These are phyloP conservation scores for Furnarius figulus DNA, from an alignment of 2,113 vertebrate genomes.

Conservation along the genomic window DNA sequence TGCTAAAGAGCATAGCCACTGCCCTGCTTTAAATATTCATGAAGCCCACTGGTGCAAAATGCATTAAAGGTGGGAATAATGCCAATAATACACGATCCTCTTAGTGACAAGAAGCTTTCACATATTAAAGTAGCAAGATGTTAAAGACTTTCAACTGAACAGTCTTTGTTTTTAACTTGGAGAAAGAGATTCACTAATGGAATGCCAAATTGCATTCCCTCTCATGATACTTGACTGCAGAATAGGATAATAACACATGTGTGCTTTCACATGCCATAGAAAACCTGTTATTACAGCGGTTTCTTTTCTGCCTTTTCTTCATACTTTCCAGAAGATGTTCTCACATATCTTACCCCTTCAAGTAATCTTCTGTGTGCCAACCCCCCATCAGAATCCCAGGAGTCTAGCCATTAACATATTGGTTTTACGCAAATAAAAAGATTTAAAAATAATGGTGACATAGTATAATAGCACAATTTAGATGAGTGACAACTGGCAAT, in stretches of 20 bases:
- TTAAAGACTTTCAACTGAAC: conserved; percentile 71
- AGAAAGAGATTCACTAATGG: conserved; percentile 60
- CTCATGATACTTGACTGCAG: not conserved
- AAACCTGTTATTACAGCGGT: conserved; percentile 3
- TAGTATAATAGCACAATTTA: conserved; percentile 9
- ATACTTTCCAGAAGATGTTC: not conserved
- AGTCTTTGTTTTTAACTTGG: conserved; percentile 60
- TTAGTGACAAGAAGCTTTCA: conserved; percentile 67
- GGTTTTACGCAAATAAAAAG: conserved; percentile 8
- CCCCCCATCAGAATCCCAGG: not conserved
- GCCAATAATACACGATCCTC: conserved; percentile 65
- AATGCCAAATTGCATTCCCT: conserved; percentile 40
- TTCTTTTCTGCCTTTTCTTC: conserved; percentile 5
- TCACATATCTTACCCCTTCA: not conserved
- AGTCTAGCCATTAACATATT: not conserved
- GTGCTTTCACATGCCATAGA: not conserved
- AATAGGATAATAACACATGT: conserved; percentile 8
- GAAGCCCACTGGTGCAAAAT: conserved; percentile 65
- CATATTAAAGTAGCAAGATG: conserved; percentile 65
- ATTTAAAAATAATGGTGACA: conserved; percentile 48
- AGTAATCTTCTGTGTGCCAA: not conserved
- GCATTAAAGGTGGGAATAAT: conserved; percentile 75
- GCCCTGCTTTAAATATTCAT: conserved; percentile 77
- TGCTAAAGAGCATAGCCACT: conserved; percentile 50
- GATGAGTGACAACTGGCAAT: not conserved